Evolutionary conservation across 2,888 invertebrate species (phyloP).

Genomic region (Eupithecia tripunctaria): DNA sequence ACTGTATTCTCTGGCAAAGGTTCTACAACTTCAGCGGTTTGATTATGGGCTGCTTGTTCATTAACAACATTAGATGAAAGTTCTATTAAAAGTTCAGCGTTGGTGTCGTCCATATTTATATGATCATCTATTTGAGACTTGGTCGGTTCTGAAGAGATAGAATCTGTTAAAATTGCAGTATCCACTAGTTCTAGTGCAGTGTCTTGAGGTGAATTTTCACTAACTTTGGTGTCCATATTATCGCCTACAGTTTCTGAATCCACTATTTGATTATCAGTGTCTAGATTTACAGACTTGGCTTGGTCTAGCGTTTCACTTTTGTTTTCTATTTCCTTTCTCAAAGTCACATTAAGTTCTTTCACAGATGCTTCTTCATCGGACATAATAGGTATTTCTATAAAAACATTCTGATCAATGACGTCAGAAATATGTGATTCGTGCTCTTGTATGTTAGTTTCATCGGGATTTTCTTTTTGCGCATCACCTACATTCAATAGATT

Average conservation of each 20-base stretch:
- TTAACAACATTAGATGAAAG: neutral
- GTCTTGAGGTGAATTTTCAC: neutral
- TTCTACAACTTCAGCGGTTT: neutral
- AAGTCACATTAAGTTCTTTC: neutral
- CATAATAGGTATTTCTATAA: neutral
- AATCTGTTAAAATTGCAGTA: neutral
- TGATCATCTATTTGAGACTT: neutral
- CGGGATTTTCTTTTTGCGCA: neutral
- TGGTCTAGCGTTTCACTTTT: neutral
- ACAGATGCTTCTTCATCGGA: neutral
- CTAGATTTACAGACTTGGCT: neutral
- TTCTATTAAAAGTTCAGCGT: neutral
- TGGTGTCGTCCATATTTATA: neutral
- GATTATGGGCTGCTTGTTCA: neutral
- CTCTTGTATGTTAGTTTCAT: neutral
- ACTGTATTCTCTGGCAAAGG: neutral
- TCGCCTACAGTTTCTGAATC: neutral
- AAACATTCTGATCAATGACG: slow-evolving; percentile 5
- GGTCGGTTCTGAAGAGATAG: neutral
- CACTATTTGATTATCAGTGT: neutral
- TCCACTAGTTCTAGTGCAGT: neutral
- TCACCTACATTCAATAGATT: neutral
- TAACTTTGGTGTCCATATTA: neutral
- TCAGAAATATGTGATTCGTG: neutral
- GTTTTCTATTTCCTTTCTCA: neutral